Evolutionary conservation across 92 coral and sea anemone genomes (phyloP), one percentile per base, ranked within the genome.

Genomic region (Epizoanthus rinbou): DNA sequence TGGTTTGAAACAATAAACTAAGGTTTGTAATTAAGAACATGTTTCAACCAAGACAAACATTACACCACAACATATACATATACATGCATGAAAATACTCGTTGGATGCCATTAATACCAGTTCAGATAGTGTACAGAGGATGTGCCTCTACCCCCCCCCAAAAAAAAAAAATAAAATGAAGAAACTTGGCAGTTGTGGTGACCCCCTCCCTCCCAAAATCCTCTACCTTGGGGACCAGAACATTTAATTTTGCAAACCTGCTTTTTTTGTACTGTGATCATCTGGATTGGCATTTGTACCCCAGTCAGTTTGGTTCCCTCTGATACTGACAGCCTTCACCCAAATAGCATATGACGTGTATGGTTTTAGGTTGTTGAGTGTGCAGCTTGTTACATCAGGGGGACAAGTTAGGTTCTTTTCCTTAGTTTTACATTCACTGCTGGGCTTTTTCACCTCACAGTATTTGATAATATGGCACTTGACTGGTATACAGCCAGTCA

Each of bases 161-260:
- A 28, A 28, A 28, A 28, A 28, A 28, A 28, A 0, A 28, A 0
- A 28, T 0, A 28, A 28, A 28, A 28, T 2, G 2, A 28, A 28
- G 2, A 28, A 28, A 37, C 43, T 6, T 37, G 43, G 5, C 10
- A 8, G 53, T 8, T 47, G 5, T 6, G 53, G 1, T 31, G 7
- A 6, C 33, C 33, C 17, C 47, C 72, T 10, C 3, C 39, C 7
- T 23, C 72, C 22, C 33, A 64, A 17, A 10, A 64, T 64, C 16
- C 5, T 67, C 2, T 16, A 4, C 6, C 33, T 67, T 5, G 13
- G 7, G 28, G 37, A n/a, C 14, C 16, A 13, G 10, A 7, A 4
- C 8, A 11, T 65, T 23, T 16, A 17, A 17, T 22, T 4, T 39
- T 39, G 47, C 79, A 52, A 23, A 74, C 80, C 80, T 74, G 80